Evolutionary conservation across 2,113 vertebrate genomes (phyloP).

Genomic region (Corythornis madagascariensis): DNA sequence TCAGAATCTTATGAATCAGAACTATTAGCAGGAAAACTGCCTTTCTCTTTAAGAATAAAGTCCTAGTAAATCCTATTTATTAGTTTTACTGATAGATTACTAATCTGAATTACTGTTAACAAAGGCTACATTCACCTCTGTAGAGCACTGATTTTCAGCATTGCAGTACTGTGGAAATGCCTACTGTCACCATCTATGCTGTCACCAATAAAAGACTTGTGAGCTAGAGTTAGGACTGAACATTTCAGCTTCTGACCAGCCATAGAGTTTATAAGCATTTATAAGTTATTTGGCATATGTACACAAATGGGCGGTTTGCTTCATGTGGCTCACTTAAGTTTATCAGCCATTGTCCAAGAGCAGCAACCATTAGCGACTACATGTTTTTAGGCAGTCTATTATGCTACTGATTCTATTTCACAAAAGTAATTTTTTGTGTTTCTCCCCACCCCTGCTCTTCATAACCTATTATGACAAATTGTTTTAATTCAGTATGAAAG

Average conservation of each 20-base stretch:
- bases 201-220: background rate
- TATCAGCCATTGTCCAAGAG: background rate
- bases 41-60: background rate
- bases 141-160: background rate
- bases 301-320: background rate
- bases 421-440: background rate
- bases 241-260: background rate
- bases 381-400: background rate
- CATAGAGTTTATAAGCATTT: background rate
- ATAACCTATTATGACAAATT: background rate
- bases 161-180: background rate
- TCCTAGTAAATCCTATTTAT: background rate
- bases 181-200: background rate
- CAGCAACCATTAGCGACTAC: background rate
- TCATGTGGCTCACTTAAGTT: background rate
- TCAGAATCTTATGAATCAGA: background rate
- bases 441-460: background rate
- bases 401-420: background rate
- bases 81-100: background rate
- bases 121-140: background rate
- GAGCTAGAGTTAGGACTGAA: background rate
- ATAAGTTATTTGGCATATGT: background rate
- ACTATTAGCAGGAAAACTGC: background rate
- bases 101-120: background rate
- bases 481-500: background rate